Evolutionary conservation across 1,140 invertebrate genomes (phyloP).

Genomic region (Sogatella furcifera): DNA sequence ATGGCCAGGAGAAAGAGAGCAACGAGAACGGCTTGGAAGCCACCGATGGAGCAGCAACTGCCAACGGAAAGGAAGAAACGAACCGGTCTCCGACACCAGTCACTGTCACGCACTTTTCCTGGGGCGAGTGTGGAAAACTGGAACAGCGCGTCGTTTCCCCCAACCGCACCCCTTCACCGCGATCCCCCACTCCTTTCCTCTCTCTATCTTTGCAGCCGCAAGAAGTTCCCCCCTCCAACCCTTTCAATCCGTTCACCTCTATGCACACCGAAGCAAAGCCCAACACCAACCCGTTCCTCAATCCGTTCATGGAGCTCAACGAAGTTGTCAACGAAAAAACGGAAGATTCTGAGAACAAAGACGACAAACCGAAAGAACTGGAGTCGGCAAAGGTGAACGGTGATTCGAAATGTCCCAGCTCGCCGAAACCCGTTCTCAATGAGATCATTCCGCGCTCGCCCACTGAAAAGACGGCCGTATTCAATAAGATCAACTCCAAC

Average conservation of each 20-base stretch:
- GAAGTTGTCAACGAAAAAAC: conserved; percentile 31
- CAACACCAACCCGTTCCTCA: conserved; percentile 43
- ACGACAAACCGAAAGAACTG: conserved; percentile 26
- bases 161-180: conserved; percentile 21
- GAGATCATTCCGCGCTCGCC: too few relatives aligned
- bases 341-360: conserved; percentile 28
- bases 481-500: too few relatives aligned
- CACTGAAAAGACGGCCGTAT: too few relatives aligned
- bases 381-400: conserved; percentile 22
- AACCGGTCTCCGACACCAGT: conserved; percentile 36
- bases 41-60: conserved; percentile 13
- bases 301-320: conserved; percentile 37
- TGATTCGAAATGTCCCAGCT: conserved; percentile 33
- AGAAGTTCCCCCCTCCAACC: conserved; percentile 11
- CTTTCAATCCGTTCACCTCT: conserved; percentile 16
- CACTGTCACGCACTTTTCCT: conserved; percentile 43
- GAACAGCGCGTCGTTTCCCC: conserved; percentile 32
- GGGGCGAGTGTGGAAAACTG: conserved; percentile 37
- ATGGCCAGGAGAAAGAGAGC: conserved; percentile 5
- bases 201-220: conserved; percentile 21
- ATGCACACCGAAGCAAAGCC: conserved; percentile 11
- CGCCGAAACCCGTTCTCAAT: conserved; percentile 27
- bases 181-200: conserved; percentile 18
- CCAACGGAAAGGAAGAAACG: conserved; percentile 20
- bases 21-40: conserved; percentile 12